A percentile compares a stretch with the other conserved stretches of the same genome.
These are phyloP conservation scores for Megaleporinus macrocephalus DNA, from an alignment of 2,113 vertebrate species.

Conservation along the genomic window DNA sequence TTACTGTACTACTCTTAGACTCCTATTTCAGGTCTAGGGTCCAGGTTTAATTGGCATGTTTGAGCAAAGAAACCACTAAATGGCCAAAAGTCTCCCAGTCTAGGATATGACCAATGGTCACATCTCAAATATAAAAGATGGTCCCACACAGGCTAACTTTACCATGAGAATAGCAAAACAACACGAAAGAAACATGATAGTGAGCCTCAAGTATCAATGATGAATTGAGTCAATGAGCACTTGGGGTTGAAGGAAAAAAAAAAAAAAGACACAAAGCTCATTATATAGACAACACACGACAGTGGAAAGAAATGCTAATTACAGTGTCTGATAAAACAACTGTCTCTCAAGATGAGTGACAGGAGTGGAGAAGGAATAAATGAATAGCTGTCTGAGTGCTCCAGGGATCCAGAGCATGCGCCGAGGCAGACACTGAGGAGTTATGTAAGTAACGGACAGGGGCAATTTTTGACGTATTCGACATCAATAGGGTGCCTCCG, in stretches of 20 bases:
- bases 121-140: neutral
- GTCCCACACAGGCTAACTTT: neutral
- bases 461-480: slow-evolving; percentile 39
- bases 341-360: slow-evolving; percentile 52
- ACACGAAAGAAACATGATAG: neutral
- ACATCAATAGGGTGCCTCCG: slow-evolving; percentile 33
- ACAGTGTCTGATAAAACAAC: slow-evolving; percentile 26
- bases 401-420: slow-evolving; percentile 47
- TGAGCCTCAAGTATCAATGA: neutral
- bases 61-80: too few relatives aligned
- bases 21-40: too few relatives aligned
- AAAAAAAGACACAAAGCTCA: slow-evolving; percentile 4
- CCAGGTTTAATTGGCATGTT: too few relatives aligned
- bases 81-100: too few relatives aligned
- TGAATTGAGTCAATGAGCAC: neutral
- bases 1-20: too few relatives aligned
- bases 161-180: neutral
- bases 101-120: neutral
- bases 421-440: slow-evolving; percentile 53
- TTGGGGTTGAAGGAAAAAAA: neutral
- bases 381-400: slow-evolving; percentile 26
- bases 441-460: slow-evolving; percentile 62
- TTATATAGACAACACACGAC: slow-evolving; percentile 20
- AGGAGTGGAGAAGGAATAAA: slow-evolving; percentile 50
- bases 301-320: slow-evolving; percentile 14